phyloP scores from a whole-genome alignment of 2,797 vertebrate species.

The Phrynocephalus vlangalii region DNA sequence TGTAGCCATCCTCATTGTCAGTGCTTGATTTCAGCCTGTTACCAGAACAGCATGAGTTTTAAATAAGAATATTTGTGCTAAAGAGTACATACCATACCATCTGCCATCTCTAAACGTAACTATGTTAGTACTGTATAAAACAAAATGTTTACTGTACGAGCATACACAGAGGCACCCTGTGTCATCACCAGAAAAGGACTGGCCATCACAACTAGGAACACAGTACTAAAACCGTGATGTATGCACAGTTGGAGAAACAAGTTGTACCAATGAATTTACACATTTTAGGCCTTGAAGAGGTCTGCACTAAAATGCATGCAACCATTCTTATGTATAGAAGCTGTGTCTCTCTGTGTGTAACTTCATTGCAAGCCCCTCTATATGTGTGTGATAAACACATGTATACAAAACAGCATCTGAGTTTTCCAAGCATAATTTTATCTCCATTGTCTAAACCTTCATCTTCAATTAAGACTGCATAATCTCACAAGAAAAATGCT shows the following conservation, averaged over 20 bases:
- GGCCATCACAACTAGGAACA: conserved; percentile 28
- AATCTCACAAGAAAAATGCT: conserved; percentile 67
- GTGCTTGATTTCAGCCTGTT: conserved; percentile 10
- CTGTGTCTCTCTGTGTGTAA: background rate
- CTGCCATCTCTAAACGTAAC: conserved; percentile 47
- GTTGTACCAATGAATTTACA: too few relatives aligned
- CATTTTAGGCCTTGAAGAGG: too few relatives aligned
- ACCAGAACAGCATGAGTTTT: conserved; percentile 35
- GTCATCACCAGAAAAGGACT: background rate
- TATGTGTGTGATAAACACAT: too few relatives aligned
- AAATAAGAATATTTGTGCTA: conserved; percentile 41
- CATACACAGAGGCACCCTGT: too few relatives aligned
- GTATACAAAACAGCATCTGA: conserved; percentile 39
- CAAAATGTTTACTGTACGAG: conserved; percentile 15
- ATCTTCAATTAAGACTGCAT: conserved; percentile 74
- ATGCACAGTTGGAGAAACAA: too few relatives aligned
- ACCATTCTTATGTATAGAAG: too few relatives aligned
- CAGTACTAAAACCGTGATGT: too few relatives aligned
- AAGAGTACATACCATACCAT: conserved; percentile 1
- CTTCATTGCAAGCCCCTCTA: too few relatives aligned
- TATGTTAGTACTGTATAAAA: conserved; percentile 43
- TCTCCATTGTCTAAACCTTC: conserved; percentile 61
- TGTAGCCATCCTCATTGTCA: background rate
- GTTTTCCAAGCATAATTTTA: conserved; percentile 54
- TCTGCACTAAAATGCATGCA: too few relatives aligned